Base-by-base conservation (phyloP, 2,113 vertebrate species). In the Orcinus orca region DNA sequence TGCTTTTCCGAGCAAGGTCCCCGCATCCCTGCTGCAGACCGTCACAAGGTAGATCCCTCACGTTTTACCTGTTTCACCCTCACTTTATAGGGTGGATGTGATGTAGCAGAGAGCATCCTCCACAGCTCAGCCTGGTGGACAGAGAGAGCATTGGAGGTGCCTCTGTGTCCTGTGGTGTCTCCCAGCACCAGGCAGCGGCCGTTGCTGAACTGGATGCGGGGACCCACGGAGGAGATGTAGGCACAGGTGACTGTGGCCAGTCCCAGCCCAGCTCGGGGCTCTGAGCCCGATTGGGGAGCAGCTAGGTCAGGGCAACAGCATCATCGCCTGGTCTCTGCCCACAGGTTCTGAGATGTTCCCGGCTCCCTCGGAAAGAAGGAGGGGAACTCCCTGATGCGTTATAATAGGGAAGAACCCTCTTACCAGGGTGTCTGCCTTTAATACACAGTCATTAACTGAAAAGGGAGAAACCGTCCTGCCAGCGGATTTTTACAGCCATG, bases 191-290 rank as follows among this genome's bases (percentile, higher is more conserved):
- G 50, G 44, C 8, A 7, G 29, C 33, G 33, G 1, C 33, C 3
- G 0, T 31, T 8, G 0, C 25, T 79, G 36, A 20, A 5, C 11
- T 5, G 2, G 33, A 10, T 17, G 38, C 14, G 58, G 58, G 58
- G 63, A 26, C 1, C 8, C 8, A 5, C 0, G 0, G n/a, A n/a
- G 58, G 41, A 1, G 15, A 33, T 2, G 4, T 18, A 8, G 4
- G 0, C 8, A 21, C 20, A 8, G 41, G 6, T 8, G 3, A 70
- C 15, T 5, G 0, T 18, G 8, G 50, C 41, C 33, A 15, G 36
- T 0, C 0, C 58, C 8, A 0, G 1, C 8, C 0, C 15, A 0
- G 26, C 20, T 29, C 21, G 0, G 20, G 76, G 17, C 5, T 18
- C 70, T 3, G 12, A 47, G 44, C 26, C 8, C 1, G 53, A 14